Conservation (phyloP, 2,113 vertebrate species). For the Zootoca vivipara region DNA sequence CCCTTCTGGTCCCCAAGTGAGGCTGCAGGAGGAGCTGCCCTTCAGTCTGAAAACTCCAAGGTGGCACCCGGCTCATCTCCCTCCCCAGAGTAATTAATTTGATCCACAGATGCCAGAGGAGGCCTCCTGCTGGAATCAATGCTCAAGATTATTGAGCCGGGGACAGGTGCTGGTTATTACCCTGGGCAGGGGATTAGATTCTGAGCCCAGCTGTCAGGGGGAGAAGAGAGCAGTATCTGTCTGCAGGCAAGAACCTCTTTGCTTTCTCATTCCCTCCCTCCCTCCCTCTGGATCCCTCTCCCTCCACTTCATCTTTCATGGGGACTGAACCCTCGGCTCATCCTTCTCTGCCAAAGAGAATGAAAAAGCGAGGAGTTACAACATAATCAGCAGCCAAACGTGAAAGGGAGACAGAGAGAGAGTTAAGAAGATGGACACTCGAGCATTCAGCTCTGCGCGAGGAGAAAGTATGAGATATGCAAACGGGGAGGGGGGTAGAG, state of each 20-base stretch:
- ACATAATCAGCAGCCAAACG: background rate
- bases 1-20: background rate
- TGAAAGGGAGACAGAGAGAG: background rate
- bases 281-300: background rate
- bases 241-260: background rate
- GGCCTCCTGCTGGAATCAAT: background rate
- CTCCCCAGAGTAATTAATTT: constrained; percentile 9
- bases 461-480: background rate
- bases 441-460: background rate
- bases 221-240: background rate
- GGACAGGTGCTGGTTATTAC: constrained; percentile 11
- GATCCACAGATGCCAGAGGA: background rate
- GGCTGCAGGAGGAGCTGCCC: background rate
- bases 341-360: background rate
- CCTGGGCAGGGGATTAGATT: constrained; percentile 2
- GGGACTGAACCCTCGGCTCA: background rate
- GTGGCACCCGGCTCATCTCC: background rate
- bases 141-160: background rate
- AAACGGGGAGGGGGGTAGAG: background rate
- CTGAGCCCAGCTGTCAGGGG: constrained; percentile 4
- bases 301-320: background rate
- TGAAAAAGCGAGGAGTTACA: background rate
- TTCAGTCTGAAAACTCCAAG: background rate
- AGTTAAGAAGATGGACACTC: background rate
- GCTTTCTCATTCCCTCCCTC: background rate